A percentile compares a stretch with the other conserved stretches of the same genome.
Conservation (phyloP, 1,140 invertebrate species). For the Listronotus bonariensis region DNA sequence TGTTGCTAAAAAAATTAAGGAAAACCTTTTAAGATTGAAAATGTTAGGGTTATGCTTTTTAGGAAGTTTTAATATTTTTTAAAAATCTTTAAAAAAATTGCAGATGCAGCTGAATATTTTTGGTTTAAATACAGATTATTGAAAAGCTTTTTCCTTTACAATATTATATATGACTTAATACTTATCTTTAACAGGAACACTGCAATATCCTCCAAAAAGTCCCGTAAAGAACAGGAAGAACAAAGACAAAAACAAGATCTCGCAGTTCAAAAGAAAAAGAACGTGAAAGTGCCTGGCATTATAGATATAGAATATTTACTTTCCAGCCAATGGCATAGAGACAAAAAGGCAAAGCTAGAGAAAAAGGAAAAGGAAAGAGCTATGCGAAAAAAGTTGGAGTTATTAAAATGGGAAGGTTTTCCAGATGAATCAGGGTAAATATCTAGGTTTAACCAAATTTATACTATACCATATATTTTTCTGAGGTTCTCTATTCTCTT, state of each 20-base stretch:
- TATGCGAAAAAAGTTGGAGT: conserved; percentile 37
- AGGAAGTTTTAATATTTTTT: too few species aligned
- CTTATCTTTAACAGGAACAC: conserved; percentile 46
- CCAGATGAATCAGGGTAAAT: conserved; percentile 39
- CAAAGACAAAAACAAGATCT: conserved; percentile 41
- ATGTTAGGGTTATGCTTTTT: too few species aligned
- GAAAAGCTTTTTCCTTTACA: too few species aligned
- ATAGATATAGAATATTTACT: conserved; percentile 61
- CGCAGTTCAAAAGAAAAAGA: conserved; percentile 31
- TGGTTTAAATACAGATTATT: too few species aligned
- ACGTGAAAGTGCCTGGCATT: conserved; percentile 51
- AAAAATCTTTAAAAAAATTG: too few species aligned
- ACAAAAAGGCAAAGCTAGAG: conserved; percentile 56
- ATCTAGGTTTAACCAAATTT: too few species aligned
- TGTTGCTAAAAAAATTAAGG: too few species aligned
- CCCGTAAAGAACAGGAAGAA: conserved; percentile 44
- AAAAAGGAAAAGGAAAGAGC: conserved; percentile 55
- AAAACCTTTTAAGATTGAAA: too few species aligned
- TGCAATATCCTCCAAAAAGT: conserved; percentile 58
- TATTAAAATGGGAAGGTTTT: conserved; percentile 39
- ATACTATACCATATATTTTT: too few species aligned
- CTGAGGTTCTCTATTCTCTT: too few species aligned
- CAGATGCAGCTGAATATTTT: too few species aligned
- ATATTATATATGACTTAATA: not conserved
- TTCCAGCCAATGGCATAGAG: conserved; percentile 60